Percentiles rank a stretch among this genome's conserved stretches.
phyloP scores from a whole-genome alignment of 2,888 invertebrate species.

The Tholera decimalis region DNA sequence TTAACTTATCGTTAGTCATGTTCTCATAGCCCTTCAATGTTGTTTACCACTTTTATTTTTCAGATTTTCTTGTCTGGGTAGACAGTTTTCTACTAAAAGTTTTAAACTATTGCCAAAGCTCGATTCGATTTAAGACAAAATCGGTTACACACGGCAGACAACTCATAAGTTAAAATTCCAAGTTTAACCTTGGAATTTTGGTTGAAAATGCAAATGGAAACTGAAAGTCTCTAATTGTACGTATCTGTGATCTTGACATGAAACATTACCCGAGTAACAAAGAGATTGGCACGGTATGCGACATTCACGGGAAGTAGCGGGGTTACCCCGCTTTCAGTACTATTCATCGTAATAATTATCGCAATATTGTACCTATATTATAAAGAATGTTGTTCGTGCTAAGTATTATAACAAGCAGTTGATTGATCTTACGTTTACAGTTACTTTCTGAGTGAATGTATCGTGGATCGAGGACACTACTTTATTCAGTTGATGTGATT shows the following conservation, averaged over 20 bases:
- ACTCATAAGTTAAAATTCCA: too few species aligned
- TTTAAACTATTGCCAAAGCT: neutral
- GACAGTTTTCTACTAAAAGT: neutral
- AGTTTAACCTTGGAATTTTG: too few species aligned
- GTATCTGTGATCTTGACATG: neutral
- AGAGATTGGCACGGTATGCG: neutral
- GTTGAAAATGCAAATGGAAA: neutral
- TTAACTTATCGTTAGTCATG: slow-evolving; percentile 71
- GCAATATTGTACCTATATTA: neutral
- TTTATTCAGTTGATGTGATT: slow-evolving; percentile 39
- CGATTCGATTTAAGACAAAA: neutral
- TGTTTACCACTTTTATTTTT: slow-evolving; percentile 26
- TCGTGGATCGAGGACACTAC: slow-evolving; percentile 37
- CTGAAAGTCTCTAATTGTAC: neutral
- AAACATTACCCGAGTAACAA: neutral
- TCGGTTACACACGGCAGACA: neutral
- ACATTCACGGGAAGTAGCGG: slow-evolving; percentile 3
- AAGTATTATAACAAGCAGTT: slow-evolving; percentile 12
- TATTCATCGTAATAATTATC: slow-evolving; percentile 1
- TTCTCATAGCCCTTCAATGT: slow-evolving; percentile 40
- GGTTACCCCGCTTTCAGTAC: neutral
- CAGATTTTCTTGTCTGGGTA: neutral
- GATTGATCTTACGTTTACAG: slow-evolving; percentile 20
- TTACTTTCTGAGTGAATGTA: slow-evolving; percentile 36
- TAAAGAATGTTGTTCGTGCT: slow-evolving; percentile 3